Conservation (phyloP, 2,113 vertebrate species). For the rabbit (Oryctolagus cuniculus) region DNA sequence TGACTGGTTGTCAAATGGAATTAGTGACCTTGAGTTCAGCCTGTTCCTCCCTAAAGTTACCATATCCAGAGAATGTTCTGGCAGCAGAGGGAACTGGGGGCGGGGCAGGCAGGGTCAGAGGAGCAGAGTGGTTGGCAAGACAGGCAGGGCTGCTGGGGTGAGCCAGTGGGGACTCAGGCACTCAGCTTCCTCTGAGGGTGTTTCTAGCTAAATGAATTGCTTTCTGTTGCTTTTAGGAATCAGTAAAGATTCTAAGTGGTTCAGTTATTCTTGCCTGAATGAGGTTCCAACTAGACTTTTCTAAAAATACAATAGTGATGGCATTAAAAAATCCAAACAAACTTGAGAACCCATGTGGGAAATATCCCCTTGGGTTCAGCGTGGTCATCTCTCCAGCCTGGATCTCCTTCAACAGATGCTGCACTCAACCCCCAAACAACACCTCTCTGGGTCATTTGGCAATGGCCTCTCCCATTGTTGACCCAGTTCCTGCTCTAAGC, state of each 20-base stretch:
- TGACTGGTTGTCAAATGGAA: constrained; percentile 66
- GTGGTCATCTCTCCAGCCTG: not conserved
- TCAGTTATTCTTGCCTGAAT: not conserved
- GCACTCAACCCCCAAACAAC: not conserved
- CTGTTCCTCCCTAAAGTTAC: constrained; percentile 44
- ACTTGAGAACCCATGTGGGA: not conserved
- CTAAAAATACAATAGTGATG: not conserved
- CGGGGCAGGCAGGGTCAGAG: not conserved
- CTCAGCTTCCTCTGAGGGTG: not conserved
- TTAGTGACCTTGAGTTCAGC: constrained; percentile 68
- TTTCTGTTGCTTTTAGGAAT: constrained; percentile 21
- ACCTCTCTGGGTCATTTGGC: not conserved
- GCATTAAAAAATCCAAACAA: not conserved
- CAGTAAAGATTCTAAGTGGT: not conserved
- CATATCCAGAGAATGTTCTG: constrained; percentile 52
- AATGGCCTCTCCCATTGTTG: not conserved
- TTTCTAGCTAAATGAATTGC: constrained; percentile 25
- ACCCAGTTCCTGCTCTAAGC: not conserved
- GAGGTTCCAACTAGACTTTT: not conserved
- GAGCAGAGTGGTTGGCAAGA: not conserved
- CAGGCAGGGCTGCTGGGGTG: not conserved
- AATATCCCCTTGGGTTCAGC: no score
- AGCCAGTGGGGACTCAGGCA: not conserved
- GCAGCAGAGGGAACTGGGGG: not conserved
- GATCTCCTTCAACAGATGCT: not conserved